Base-by-base conservation (phyloP, 2,113 vertebrate genomes). In the Rhinoderma darwinii region DNA sequence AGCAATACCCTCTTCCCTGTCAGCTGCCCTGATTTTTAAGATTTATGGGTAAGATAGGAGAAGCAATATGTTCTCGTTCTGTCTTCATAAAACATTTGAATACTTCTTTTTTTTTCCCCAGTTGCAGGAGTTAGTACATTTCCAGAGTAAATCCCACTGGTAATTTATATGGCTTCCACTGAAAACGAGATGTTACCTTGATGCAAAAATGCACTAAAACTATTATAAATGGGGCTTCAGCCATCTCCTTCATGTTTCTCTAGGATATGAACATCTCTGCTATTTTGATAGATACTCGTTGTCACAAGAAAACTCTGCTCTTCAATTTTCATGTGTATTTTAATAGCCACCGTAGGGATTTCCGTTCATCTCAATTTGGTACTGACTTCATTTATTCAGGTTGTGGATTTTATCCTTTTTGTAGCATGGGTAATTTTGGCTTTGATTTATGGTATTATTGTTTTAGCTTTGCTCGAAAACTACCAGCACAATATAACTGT, bases 261-360 rank as follows among this genome's bases (percentile, higher is more conserved):
- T 66, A 82, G 27, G 41, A 63, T 59, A 63, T 44, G 50, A 61
- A 47, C 54, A 61, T 75, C 73, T 87, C n/a, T 61, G 25, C 68
- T 82, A 17, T 72, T 73, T 73, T 81, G 85, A 86, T 86, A 81
- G 51, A 87, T 87, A 61, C 41, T 74, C 20, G 47, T 61, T 86
- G 86, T 87, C 86, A 87, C 39, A 35, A 63, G 68, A 75, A 87
- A 75, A 75, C 51, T 74, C 86, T 30, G 22, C 51, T 82, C 68
- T 41, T 87, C 86, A 61, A 82, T 82, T 82, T 87, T 87, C 68
- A 82, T 44, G 30, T 74, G 78, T 72, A 82, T 87, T 87, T 87
- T 75, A 82, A 87, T 82, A 87, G 77, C 27, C 39, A 79, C 86
- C 79, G 39, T 30, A 74, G 86, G 78, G 86, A 82, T 81, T 82